Base-by-base conservation (phyloP, 2,888 invertebrate genomes). In the Drosophila conformis region DNA sequence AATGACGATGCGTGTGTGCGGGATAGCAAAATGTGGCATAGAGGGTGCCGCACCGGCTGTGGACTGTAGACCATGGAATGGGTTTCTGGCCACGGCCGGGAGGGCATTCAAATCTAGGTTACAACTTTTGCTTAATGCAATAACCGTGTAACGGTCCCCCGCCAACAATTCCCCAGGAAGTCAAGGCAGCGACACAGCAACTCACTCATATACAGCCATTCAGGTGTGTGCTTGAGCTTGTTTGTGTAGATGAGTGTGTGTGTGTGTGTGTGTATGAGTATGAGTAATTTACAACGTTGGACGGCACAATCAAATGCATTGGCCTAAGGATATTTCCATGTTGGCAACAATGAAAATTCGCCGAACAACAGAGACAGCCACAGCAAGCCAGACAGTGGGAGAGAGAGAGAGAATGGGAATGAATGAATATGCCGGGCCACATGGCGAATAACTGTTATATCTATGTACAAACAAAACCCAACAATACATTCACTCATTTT, bases 61-160 rank as follows among this genome's bases (percentile, higher is more conserved):
- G 35, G 35, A 21, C 27, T 31, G 53, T 48, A 15, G 25, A 46
- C 33, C 18, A 40, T 35, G 33, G 40, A 5, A 36, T 27, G 40
- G 27, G 38, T 35, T 35, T 56, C 49, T 54, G 69, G 59, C 57
- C 70, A 42, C 49, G 74, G 21, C 58, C 67, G 29, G 51, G 36
- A 40, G 57, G 61, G 73, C 82, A 71, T 84, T 76, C 73, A 84
- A 83, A 83, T 83, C 84, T 83, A 87, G 83, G 85, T 87, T 82
- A 87, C 82, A 88, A 88, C 81, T 88, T 76, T 86, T 73, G 79
- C 89, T 79, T 85, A 85, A 85, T 85, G 85, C 85, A 85, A 88
- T 85, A 85, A 88, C 88, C 86, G 83, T 85, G 85, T 85, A 88
- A 77, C 62, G 86, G 72, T 76, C 65, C 65, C 72, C 76, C 60